phyloP scores from a whole-genome alignment of 2,888 invertebrate species.

The Amorpha juglandis region DNA sequence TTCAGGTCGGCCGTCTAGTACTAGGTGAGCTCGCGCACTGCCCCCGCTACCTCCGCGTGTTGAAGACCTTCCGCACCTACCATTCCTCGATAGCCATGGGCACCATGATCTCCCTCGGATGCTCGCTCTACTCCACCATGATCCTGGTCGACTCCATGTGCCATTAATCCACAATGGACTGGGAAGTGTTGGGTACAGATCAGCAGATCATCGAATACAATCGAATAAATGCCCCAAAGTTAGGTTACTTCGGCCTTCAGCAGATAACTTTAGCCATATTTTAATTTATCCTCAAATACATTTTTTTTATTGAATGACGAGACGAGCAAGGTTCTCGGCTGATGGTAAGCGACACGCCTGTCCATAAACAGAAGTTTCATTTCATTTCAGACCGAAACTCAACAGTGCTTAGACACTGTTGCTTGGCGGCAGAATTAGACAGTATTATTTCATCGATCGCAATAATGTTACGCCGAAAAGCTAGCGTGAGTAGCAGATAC shows the following conservation, averaged over 20 bases:
- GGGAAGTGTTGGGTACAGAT: slow-evolving; percentile 10
- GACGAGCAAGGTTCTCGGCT: too few species aligned
- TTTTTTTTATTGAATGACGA: too few species aligned
- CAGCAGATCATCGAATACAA: neutral
- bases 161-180: slow-evolving; percentile 46
- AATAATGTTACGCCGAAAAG: neutral
- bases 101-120: slow-evolving; percentile 86
- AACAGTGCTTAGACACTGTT: too few species aligned
- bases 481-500: neutral
- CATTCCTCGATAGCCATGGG: slow-evolving; percentile 92
- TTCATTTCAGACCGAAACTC: too few species aligned
- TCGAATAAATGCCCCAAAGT: neutral
- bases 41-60: slow-evolving; percentile 90
- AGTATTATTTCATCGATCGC: neutral
- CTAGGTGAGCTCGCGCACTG: slow-evolving; percentile 89
- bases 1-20: slow-evolving; percentile 87
- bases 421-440: too few species aligned
- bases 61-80: slow-evolving; percentile 89
- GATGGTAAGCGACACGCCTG: too few species aligned
- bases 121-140: slow-evolving; percentile 77
- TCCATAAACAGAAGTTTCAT: too few species aligned
- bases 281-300: neutral
- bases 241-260: neutral
- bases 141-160: slow-evolving; percentile 78
- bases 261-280: neutral